Evolutionary conservation across 1,140 invertebrate genomes (phyloP).

Genomic region (Caenorhabditis tropicalis): DNA sequence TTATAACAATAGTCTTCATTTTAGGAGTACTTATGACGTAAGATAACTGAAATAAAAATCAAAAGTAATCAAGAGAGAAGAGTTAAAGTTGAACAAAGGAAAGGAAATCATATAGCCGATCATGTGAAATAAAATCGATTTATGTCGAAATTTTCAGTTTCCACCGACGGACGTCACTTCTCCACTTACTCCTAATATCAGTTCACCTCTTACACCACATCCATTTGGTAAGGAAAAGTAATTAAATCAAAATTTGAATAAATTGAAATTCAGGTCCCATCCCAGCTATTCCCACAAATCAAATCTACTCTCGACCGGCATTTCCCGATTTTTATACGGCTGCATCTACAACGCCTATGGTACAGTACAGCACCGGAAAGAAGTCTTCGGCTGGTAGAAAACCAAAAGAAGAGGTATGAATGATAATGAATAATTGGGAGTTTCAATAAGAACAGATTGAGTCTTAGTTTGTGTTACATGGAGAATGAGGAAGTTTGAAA

Average conservation of each 20-base stretch:
- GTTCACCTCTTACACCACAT: slow-evolving; percentile 13
- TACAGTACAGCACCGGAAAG: slow-evolving; percentile 10
- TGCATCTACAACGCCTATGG: slow-evolving; percentile 10
- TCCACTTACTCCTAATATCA: slow-evolving; percentile 11
- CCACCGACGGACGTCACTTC: background rate
- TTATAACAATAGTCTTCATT: background rate
- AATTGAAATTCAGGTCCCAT: background rate
- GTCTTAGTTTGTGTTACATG: no score
- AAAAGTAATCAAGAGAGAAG: background rate
- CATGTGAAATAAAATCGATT: background rate
- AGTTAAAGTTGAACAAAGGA: background rate
- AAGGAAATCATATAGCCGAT: background rate
- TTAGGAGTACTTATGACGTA: background rate
- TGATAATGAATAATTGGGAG: background rate
- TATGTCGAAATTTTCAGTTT: background rate
- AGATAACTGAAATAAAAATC: background rate
- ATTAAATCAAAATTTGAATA: background rate
- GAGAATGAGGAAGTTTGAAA: no score
- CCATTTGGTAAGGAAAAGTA: background rate
- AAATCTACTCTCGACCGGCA: background rate
- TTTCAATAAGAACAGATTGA: no score
- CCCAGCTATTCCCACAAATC: slow-evolving; percentile 8
- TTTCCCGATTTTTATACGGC: slow-evolving; percentile 9
- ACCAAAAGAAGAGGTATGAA: slow-evolving; percentile 20
- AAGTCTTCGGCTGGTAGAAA: slow-evolving; percentile 35